These are phyloP conservation scores for Acrocephalus scirpaceus DNA, from an alignment of 2,797 vertebrate species.

Conservation along the genomic window DNA sequence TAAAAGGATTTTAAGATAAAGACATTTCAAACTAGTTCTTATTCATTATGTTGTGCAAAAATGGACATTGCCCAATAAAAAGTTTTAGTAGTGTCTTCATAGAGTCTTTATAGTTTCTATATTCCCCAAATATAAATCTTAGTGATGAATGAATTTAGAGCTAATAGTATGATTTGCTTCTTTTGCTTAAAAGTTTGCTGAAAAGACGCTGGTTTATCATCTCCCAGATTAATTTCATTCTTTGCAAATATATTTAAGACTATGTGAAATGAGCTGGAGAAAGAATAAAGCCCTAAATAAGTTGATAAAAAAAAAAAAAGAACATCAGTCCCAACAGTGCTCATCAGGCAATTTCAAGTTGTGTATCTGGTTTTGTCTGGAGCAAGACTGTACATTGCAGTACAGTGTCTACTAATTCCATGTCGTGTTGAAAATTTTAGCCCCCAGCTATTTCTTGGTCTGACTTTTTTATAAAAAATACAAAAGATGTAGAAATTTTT, in stretches of 20 bases:
- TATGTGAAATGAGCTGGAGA: neutral
- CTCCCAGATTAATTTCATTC: neutral
- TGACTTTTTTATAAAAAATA: neutral
- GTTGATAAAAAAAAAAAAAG: neutral
- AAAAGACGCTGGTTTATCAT: neutral
- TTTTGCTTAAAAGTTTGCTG: neutral
- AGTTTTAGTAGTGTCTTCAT: neutral
- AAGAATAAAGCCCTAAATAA: neutral
- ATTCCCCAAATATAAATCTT: neutral
- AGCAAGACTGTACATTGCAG: neutral
- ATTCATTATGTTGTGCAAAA: neutral
- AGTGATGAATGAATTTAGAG: neutral
- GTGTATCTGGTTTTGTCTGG: constrained; percentile 25
- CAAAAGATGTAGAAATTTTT: neutral
- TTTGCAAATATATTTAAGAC: neutral
- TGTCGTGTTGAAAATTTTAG: constrained; percentile 19
- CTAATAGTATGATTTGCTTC: neutral
- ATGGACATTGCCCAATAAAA: neutral
- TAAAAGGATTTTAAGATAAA: neutral
- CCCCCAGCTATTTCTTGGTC: neutral
- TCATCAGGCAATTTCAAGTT: constrained; percentile 28
- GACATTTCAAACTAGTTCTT: neutral
- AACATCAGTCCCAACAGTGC: neutral
- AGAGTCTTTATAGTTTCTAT: neutral
- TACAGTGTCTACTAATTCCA: neutral